phyloP scores from a whole-genome alignment of 2,113 vertebrate genomes.

The Scomber japonicus region DNA sequence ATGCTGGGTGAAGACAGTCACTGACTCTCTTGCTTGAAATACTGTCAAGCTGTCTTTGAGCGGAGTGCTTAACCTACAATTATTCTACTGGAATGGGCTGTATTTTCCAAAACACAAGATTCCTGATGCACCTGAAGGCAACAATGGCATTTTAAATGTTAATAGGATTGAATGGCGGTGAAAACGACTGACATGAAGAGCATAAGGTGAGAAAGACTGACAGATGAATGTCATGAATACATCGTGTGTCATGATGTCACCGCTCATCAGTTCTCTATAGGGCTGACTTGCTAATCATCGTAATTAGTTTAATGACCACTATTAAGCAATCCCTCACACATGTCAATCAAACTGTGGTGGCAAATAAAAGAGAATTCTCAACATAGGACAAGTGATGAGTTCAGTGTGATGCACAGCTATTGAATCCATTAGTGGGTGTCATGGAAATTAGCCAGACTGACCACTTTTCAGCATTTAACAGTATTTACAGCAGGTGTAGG shows the following conservation, averaged over 20 bases:
- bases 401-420: not conserved
- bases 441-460: not conserved
- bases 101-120: not conserved
- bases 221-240: not conserved
- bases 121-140: constrained; percentile 5
- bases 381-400: not conserved
- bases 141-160: constrained; percentile 3
- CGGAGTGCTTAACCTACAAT: constrained; percentile 8
- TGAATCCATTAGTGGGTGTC: not conserved
- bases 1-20: constrained; percentile 23
- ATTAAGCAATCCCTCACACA: constrained; percentile 15
- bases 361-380: not conserved
- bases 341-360: constrained; percentile 36
- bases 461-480: not conserved
- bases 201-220: not conserved
- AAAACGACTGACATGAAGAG: not conserved
- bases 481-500: not conserved
- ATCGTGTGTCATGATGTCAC: constrained; percentile 15
- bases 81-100: not conserved
- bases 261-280: constrained; percentile 29
- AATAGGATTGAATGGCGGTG: constrained; percentile 34
- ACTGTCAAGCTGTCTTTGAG: constrained; percentile 29
- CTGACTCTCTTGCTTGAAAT: constrained; percentile 7
- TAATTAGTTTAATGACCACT: constrained; percentile 43
- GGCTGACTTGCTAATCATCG: constrained; percentile 19